Conservation (phyloP, 2,113 vertebrate genomes). For the Ovibos moschatus region DNA sequence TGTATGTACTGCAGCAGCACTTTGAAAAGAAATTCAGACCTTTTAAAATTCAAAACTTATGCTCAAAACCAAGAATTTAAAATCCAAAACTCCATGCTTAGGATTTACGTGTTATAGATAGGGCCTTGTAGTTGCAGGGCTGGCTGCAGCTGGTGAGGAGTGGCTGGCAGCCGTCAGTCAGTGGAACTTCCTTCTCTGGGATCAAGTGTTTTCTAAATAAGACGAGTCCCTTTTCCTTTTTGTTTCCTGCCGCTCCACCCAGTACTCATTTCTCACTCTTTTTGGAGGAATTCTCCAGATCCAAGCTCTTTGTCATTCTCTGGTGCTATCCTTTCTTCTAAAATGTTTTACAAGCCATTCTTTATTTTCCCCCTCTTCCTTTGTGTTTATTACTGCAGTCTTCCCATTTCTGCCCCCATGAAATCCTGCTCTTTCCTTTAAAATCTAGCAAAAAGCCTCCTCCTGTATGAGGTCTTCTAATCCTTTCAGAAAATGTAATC, state of each 20-base stretch:
- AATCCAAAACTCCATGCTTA: background rate
- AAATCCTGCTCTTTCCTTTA: background rate
- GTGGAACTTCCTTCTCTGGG: background rate
- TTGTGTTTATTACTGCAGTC: background rate
- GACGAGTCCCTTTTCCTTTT: background rate
- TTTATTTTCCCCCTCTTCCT: background rate
- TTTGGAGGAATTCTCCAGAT: background rate
- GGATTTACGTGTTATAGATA: background rate
- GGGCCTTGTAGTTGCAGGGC: background rate
- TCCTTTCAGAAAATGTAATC: background rate
- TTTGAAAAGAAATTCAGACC: background rate
- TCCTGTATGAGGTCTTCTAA: background rate
- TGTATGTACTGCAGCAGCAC: background rate
- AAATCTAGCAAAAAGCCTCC: background rate
- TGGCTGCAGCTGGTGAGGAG: background rate
- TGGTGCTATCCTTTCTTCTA: background rate
- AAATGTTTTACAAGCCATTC: background rate
- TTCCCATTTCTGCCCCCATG: background rate
- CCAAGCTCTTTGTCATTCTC: background rate
- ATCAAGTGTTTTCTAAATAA: background rate
- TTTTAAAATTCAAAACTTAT: background rate
- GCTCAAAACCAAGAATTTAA: background rate
- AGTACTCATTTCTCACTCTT: accelerated
- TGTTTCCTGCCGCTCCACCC: background rate
- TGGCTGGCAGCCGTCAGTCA: background rate